Evolutionary conservation across 2,888 invertebrate genomes (phyloP), one percentile per base, ranked within the genome.

Genomic region (Ectemnius lituratus): DNA sequence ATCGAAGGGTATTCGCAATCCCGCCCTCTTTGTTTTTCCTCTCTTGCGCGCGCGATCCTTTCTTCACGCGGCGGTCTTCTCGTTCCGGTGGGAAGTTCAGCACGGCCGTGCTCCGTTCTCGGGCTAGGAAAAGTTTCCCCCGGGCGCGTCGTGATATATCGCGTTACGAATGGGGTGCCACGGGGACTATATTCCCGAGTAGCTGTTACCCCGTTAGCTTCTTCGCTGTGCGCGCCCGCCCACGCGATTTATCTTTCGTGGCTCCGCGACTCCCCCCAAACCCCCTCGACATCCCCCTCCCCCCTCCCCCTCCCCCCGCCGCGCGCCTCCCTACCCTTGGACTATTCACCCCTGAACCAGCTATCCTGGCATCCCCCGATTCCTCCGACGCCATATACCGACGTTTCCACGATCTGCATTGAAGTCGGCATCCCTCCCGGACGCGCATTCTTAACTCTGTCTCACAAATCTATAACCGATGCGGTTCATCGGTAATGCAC

Each of bases 121-220:
- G 6, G 37, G 37, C 75, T 73, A 74, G 66, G 76, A 67, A 83
- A 83, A 83, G 64, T 83, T 83, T 83, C 78, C 37, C 37, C 81
- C 73, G 62, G 58, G 66, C 69, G 37, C 37, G 37, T 37, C 37
- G 75, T 83, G 83, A 83, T 83, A 80, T 83, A 83, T 82, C 75
- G 83, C 77, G 72, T 84, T 84, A 84, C 84, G 84, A 82, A 84
- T 84, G 84, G 81, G 78, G 81, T 84, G 84, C 84, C 83, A 78
- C 81, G 83, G 80, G 78, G 84, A 83, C 84, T 84, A 83, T 84
- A 84, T 84, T 84, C 84, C 76, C 76, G 84, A 84, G 84, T 84
- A 84, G 84, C 84, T 84, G 84, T 84, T 84, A 84, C 82, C 82
- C 83, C 84, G 84, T 84, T 84, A 84, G 82, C 84, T 84, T 84